Percentiles rank a stretch among this genome's conserved stretches.
phyloP scores from a whole-genome alignment of 2,113 vertebrate species.

The Eudyptes chrysolophus region DNA sequence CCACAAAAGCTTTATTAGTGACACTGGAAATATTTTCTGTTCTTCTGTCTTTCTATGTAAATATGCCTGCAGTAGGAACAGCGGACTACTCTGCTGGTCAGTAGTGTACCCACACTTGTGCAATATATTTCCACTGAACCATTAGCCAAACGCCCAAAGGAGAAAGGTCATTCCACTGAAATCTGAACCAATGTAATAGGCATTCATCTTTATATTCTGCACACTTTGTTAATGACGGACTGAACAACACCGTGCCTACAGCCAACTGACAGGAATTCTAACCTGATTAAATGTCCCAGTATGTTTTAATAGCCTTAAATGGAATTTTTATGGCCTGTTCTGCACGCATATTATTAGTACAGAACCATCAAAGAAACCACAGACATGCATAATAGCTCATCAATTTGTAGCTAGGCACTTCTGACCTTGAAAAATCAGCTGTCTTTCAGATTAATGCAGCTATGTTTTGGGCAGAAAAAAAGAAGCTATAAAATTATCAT shows the following conservation, averaged over 20 bases:
- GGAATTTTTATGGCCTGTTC: conserved; percentile 78
- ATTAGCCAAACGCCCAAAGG: not conserved
- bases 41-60: not conserved
- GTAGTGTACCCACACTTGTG: not conserved
- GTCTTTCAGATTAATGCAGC: conserved; percentile 75
- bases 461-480: conserved; percentile 65
- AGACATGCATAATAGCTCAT: conserved; percentile 78
- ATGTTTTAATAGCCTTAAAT: conserved; percentile 79
- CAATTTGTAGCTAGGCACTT: conserved; percentile 77
- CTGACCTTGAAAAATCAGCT: conserved; percentile 82
- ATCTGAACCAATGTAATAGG: conserved; percentile 1
- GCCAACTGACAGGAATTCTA: conserved; percentile 69
- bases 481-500: conserved; percentile 65
- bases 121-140: not conserved
- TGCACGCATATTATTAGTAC: conserved; percentile 69
- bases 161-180: conserved; percentile 32
- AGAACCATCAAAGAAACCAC: conserved; percentile 70
- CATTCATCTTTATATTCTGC: conserved; percentile 41
- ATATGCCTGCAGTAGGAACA: not conserved
- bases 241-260: conserved; percentile 60
- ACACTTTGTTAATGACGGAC: conserved; percentile 51
- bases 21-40: not conserved
- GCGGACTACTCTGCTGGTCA: not conserved
- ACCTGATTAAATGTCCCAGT: conserved; percentile 72
- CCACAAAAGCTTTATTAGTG: not conserved